A percentile compares a stretch with the other conserved stretches of the same genome.
phyloP scores from a whole-genome alignment of 2,888 invertebrate genomes.

The Slavum lentiscoides region DNA sequence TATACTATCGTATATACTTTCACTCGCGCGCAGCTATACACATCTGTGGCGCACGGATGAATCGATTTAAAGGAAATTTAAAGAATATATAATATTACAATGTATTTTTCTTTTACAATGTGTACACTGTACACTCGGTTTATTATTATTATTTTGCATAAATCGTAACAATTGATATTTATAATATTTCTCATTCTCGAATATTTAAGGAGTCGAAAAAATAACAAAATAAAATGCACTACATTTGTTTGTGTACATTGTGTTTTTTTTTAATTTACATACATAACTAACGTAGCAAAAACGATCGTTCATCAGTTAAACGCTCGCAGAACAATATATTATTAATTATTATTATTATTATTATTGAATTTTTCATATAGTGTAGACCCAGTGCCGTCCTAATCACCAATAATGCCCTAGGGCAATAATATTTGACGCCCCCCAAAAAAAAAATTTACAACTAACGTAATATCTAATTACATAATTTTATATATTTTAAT shows the following conservation, averaged over 20 bases:
- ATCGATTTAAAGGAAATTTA: neutral
- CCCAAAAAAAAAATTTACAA: too few relatives aligned
- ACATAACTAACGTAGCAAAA: neutral
- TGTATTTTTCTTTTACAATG: neutral
- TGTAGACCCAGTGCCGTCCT: too few relatives aligned
- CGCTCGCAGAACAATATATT: neutral
- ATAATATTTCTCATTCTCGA: neutral
- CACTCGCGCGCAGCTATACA: neutral
- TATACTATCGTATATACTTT: constrained; percentile 24
- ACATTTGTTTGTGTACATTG: neutral
- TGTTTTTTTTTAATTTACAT: constrained; percentile 10
- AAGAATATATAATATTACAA: neutral
- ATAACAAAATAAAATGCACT: neutral
- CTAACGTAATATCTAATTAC: too few relatives aligned
- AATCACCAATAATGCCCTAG: too few relatives aligned
- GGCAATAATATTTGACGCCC: too few relatives aligned
- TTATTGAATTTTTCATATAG: neutral
- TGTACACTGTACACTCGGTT: neutral
- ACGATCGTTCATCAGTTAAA: neutral
- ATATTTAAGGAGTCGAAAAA: neutral
- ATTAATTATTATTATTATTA: too few relatives aligned
- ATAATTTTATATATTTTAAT: too few relatives aligned
- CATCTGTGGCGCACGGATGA: neutral
- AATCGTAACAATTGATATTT: neutral
- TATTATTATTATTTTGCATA: neutral